These are phyloP conservation scores for Caranx melampygus DNA, from an alignment of 2,113 vertebrate species.

Conservation along the genomic window DNA sequence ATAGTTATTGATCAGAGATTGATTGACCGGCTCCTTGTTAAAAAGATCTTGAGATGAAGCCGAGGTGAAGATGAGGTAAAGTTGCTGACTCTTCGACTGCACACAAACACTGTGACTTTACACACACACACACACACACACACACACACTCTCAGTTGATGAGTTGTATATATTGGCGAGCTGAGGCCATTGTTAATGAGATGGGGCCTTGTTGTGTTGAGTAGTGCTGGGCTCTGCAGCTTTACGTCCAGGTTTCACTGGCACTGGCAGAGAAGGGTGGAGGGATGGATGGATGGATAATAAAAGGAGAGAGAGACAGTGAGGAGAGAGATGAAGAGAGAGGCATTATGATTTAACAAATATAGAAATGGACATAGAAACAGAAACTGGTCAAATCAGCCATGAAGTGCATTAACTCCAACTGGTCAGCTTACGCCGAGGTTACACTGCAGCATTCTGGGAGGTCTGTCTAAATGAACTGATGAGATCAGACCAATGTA, in stretches of 20 bases:
- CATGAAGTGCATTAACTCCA: background rate
- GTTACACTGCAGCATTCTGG: background rate
- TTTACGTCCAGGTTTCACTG: constrained; percentile 29
- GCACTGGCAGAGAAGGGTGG: background rate
- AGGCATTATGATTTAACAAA: background rate
- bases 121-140: constrained; percentile 19
- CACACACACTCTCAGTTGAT: constrained; percentile 35
- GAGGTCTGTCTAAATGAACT: no score
- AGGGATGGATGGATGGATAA: background rate
- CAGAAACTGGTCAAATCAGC: background rate
- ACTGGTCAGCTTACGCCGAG: no score
- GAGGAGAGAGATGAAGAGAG: background rate
- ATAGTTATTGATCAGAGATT: constrained; percentile 81
- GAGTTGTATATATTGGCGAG: constrained; percentile 70
- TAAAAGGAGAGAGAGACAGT: constrained; percentile 12
- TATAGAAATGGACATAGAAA: background rate
- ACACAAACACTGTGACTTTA: constrained; percentile 5
- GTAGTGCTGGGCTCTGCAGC: constrained; percentile 62
- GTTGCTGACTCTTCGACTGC: constrained; percentile 78
- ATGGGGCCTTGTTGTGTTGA: constrained; percentile 55
- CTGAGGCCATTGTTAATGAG: constrained; percentile 75
- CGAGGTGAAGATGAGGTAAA: constrained; percentile 45
- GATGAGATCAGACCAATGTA: no score
- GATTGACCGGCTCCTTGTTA: constrained; percentile 79
- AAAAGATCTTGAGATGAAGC: constrained; percentile 76